Base-by-base conservation (phyloP, 2,113 vertebrate species). In the Axis porcinus region DNA sequence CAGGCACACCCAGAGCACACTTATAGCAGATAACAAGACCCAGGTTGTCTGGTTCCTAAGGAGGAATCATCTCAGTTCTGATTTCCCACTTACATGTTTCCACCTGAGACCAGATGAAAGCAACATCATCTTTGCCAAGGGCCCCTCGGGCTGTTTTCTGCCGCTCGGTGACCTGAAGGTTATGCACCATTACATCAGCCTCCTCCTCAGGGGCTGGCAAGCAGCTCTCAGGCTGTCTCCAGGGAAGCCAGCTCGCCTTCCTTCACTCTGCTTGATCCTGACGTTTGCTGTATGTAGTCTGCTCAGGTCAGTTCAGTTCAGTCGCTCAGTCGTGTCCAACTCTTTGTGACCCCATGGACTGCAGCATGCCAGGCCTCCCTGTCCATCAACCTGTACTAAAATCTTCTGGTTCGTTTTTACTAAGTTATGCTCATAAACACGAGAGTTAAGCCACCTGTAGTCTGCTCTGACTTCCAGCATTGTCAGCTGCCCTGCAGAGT, bases 101-200 rank as follows among this genome's bases (percentile, higher is more conserved):
- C 92, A 60, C 90, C 11, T 33, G 94, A 93, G 95, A 97, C 52
- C 82, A 76, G 40, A 74, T 88, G 86, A 96, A 96, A 93, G 95
- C 79, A 94, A 16, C 64, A 57, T 13, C 54, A 70, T 54, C 82
- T 89, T 89, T 96, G 86, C 82, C 74, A 88, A 89, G 17, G 50
- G 86, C 23, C 91, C 82, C 89, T 70, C 79, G 91, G 76, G 97
- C 88, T 47, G 7, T 70, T 96, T 64, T 58, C 55, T 62, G 14
- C 6, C 25, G 16, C 67, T 85, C 21, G 1, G 64, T 70, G 36
- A 95, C 85, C 86, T 83, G 57, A 91, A 81, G 82, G 55, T 94
- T 67, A 86, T 62, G 55, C 0, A 17, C 12, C 43, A 67, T 98
- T 95, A 96, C 96, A 85, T 97, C 97, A 98, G 60, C 70, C 83